Evolutionary conservation across 2,113 vertebrate species (phyloP).

Genomic region (Aptenodytes patagonicus): DNA sequence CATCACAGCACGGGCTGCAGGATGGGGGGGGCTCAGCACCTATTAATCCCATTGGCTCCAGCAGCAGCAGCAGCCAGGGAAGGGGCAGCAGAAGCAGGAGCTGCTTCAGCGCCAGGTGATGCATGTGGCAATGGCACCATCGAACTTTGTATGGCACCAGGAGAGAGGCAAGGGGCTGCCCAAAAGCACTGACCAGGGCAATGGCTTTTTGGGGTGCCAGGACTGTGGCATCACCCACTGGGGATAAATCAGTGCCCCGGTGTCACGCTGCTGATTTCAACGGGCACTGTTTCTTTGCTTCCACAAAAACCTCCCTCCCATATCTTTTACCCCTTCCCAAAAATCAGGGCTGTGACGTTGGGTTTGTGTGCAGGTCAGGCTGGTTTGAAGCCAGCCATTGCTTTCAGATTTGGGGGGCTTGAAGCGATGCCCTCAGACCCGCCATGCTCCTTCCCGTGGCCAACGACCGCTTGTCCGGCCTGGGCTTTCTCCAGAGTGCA

Average conservation of each 20-base stretch:
- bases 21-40: not conserved
- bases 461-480: rapidly evolving
- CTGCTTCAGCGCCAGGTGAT: not conserved
- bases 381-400: not conserved
- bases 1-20: not conserved
- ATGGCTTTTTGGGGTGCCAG: not conserved
- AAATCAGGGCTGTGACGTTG: too few species aligned
- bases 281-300: not conserved
- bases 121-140: rapidly evolving
- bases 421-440: not conserved
- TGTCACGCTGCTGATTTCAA: not conserved
- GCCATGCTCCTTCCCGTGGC: not conserved
- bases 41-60: not conserved
- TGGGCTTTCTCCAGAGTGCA: not conserved
- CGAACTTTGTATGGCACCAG: not conserved
- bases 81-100: not conserved
- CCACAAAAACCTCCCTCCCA: not conserved
- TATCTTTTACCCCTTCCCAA: too few species aligned
- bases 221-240: not conserved
- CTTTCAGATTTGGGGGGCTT: not conserved
- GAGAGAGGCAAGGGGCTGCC: not conserved
- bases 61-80: not conserved
- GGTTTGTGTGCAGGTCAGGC: not conserved
- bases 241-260: too few species aligned
- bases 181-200: not conserved